Conservation (phyloP, 1,140 invertebrate species). For the Triops longicaudatus region DNA sequence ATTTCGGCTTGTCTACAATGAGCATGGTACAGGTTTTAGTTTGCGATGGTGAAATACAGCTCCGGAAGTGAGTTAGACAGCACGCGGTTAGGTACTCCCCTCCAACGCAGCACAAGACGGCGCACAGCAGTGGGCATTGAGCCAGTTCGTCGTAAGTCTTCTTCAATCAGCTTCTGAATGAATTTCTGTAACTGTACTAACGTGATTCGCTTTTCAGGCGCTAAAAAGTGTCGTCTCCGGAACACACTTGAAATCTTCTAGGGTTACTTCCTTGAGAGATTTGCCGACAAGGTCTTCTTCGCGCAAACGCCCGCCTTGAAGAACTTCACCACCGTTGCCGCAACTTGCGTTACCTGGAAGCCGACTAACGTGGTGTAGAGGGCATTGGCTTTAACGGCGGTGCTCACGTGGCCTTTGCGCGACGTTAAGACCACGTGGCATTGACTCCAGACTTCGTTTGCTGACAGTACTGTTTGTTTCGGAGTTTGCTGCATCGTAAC, state of each 20-base stretch:
- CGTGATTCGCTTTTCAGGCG: not conserved
- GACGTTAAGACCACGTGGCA: not conserved
- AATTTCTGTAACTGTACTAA: not conserved
- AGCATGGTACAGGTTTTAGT: not conserved
- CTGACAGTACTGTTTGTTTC: not conserved
- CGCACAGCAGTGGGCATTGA: not conserved
- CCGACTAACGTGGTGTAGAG: not conserved
- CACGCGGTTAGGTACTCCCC: not conserved
- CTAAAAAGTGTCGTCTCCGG: not conserved
- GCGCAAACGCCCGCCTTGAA: not conserved
- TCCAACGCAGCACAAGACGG: not conserved
- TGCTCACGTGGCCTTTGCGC: not conserved
- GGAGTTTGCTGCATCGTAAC: not conserved
- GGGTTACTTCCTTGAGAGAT: not conserved
- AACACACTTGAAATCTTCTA: not conserved
- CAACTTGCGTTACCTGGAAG: not conserved
- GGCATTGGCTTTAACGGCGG: not conserved
- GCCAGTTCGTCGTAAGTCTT: not conserved
- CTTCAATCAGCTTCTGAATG: not conserved
- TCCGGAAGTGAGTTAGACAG: not conserved
- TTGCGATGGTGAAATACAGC: not conserved
- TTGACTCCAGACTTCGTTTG: not conserved
- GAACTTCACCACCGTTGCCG: not conserved
- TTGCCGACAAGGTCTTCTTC: not conserved
- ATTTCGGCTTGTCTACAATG: not conserved